Percentiles rank a stretch among this genome's conserved stretches.
Evolutionary conservation across 1,140 invertebrate species (phyloP).

Genomic region (Bombus impatiens): DNA sequence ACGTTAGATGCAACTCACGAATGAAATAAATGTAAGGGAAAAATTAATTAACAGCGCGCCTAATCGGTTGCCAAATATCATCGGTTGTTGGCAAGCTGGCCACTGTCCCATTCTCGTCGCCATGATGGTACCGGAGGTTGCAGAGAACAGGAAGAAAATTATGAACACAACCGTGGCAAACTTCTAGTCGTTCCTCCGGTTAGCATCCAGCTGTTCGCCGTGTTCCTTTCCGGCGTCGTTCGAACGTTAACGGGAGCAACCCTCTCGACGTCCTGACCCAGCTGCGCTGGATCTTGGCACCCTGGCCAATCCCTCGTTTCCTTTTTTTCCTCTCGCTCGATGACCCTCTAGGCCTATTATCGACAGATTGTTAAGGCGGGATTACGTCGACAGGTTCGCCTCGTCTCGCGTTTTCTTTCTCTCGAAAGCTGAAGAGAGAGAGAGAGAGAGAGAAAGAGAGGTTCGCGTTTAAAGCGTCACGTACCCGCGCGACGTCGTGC

Average conservation of each 20-base stretch:
- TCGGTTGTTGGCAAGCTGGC: conserved; percentile 50
- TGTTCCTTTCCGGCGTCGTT: conserved; percentile 48
- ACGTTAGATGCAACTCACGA: too few species aligned
- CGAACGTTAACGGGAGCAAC: conserved; percentile 64
- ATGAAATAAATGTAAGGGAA: too few species aligned
- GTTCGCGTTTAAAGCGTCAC: conserved; percentile 44
- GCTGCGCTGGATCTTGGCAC: conserved; percentile 67
- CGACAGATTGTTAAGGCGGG: conserved; percentile 49
- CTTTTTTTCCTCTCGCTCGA: conserved; percentile 45
- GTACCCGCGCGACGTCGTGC: conserved; percentile 30
- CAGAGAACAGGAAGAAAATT: conserved; percentile 12
- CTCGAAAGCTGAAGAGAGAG: not conserved
- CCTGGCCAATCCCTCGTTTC: conserved; percentile 64
- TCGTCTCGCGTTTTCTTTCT: not conserved
- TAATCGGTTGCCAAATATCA: too few species aligned
- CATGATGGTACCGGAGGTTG: not conserved
- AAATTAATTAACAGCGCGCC: too few species aligned
- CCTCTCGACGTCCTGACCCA: conserved; percentile 67
- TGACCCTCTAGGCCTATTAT: conserved; percentile 53
- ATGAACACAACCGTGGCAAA: conserved; percentile 34
- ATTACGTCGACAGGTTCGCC: conserved; percentile 13
- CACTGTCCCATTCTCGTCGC: not conserved
- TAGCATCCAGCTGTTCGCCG: not conserved
- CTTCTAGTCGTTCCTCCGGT: not conserved
- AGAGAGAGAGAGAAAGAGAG: too few species aligned